A percentile compares a stretch with the other conserved stretches of the same genome.
phyloP scores from a whole-genome alignment of 2,797 vertebrate genomes.

The Phalloptychus januarius region DNA sequence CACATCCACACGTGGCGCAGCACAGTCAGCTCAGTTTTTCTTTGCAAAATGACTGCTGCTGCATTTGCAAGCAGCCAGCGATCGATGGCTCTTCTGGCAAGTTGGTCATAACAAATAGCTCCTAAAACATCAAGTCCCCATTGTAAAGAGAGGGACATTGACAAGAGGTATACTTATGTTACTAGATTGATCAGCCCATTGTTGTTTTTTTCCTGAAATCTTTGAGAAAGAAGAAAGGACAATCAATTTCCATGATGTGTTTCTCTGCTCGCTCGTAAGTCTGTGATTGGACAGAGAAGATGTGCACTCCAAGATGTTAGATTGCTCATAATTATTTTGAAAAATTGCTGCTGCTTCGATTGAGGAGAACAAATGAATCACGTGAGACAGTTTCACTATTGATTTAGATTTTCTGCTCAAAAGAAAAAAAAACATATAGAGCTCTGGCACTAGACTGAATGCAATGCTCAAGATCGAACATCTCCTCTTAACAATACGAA shows the following conservation, averaged over 20 bases:
- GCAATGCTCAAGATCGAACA: conserved; percentile 84
- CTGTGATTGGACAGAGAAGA: conserved; percentile 70
- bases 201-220: conserved; percentile 74
- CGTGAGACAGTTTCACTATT: conserved; percentile 85
- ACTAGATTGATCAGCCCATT: conserved; percentile 84
- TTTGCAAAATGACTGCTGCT: conserved; percentile 72
- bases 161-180: conserved; percentile 81
- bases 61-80: conserved; percentile 70
- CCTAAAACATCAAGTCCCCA: conserved; percentile 76
- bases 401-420: conserved; percentile 81
- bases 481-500: conserved; percentile 78
- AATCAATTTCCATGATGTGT: conserved; percentile 76
- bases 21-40: conserved; percentile 45
- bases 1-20: conserved; percentile 29
- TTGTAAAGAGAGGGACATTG: conserved; percentile 79
- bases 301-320: conserved; percentile 75
- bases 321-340: conserved; percentile 91
- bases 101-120: conserved; percentile 81
- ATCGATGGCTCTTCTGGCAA: conserved; percentile 80
- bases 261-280: conserved; percentile 61
- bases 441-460: conserved; percentile 79
- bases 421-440: conserved; percentile 80
- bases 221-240: conserved; percentile 66
- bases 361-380: conserved; percentile 83
- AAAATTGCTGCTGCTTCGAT: conserved; percentile 87